A percentile compares a stretch with the other conserved stretches of the same genome.
phyloP scores from a whole-genome alignment of 2,113 vertebrate genomes.

The Ameiurus melas region DNA sequence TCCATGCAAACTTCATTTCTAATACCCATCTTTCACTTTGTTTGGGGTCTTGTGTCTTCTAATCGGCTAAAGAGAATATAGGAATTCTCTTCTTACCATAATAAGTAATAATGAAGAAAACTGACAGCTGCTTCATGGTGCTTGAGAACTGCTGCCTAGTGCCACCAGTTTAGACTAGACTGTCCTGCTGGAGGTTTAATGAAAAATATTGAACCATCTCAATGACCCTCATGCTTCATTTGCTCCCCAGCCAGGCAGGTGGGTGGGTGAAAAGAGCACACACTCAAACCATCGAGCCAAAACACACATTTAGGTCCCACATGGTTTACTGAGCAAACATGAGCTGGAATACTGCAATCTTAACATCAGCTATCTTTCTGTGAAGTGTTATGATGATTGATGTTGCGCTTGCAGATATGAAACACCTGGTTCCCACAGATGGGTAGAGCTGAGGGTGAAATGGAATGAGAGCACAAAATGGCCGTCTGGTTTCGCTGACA shows the following conservation, averaged over 20 bases:
- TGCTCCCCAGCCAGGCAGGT: slow-evolving; percentile 2
- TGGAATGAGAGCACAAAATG: slow-evolving; percentile 21
- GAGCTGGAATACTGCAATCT: slow-evolving; percentile 22
- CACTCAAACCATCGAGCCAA: slow-evolving; percentile 23
- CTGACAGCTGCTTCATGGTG: slow-evolving; percentile 23
- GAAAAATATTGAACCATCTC: slow-evolving; percentile 45
- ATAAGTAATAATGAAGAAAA: slow-evolving; percentile 41
- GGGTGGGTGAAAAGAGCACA: slow-evolving; percentile 19
- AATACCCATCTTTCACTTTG: slow-evolving; percentile 21
- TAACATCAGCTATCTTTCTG: slow-evolving; percentile 19
- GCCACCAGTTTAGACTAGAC: slow-evolving; percentile 8
- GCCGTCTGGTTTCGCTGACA: slow-evolving; percentile 19
- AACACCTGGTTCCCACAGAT: slow-evolving; percentile 38
- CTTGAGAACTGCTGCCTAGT: slow-evolving; percentile 13
- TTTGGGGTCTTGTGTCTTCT: slow-evolving; percentile 29
- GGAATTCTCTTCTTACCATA: slow-evolving; percentile 5
- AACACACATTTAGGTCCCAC: slow-evolving; percentile 26
- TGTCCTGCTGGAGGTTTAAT: slow-evolving; percentile 26
- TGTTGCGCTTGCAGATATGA: slow-evolving; percentile 26
- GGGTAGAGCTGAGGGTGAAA: slow-evolving; percentile 13
- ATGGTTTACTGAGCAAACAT: slow-evolving; percentile 34
- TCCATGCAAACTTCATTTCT: slow-evolving; percentile 21
- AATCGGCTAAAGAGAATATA: slow-evolving; percentile 33
- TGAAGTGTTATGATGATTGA: slow-evolving; percentile 20
- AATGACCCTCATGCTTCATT: slow-evolving; percentile 41